A percentile compares a stretch with the other conserved stretches of the same genome.
Evolutionary conservation across 2,797 vertebrate species (phyloP).

Genomic region (Chiroxiphia lanceolata): DNA sequence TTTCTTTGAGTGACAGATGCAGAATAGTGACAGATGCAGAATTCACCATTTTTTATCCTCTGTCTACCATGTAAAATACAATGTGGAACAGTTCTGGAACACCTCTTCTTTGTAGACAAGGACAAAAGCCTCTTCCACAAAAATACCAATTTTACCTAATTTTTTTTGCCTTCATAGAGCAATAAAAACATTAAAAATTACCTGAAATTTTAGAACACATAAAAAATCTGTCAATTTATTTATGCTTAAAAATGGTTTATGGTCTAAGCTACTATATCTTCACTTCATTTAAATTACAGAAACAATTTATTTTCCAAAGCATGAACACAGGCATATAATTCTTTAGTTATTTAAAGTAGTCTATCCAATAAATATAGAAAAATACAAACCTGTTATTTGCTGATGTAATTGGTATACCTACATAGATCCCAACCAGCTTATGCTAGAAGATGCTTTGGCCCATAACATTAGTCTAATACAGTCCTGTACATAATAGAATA

Average conservation of each 20-base stretch:
- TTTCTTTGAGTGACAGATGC: slow-evolving; percentile 26
- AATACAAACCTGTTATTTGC: neutral
- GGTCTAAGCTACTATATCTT: neutral
- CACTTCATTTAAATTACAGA: neutral
- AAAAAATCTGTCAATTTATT: neutral
- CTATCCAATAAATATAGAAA: neutral
- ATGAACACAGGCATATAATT: neutral
- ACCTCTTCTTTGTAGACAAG: neutral
- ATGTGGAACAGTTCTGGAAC: neutral
- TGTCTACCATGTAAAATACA: neutral
- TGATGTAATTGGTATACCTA: neutral
- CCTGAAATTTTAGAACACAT: neutral
- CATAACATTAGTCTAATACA: neutral
- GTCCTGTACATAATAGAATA: neutral
- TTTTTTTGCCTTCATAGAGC: neutral
- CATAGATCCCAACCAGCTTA: neutral
- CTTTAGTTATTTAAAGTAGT: neutral
- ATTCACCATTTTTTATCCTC: neutral
- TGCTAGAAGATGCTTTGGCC: neutral
- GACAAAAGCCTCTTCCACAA: neutral
- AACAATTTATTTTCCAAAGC: neutral
- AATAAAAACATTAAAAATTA: neutral
- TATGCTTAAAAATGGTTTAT: neutral
- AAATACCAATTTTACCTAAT: neutral
- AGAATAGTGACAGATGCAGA: slow-evolving; percentile 20